phyloP scores from a whole-genome alignment of 1,140 invertebrate species.

The Forficula auricularia region DNA sequence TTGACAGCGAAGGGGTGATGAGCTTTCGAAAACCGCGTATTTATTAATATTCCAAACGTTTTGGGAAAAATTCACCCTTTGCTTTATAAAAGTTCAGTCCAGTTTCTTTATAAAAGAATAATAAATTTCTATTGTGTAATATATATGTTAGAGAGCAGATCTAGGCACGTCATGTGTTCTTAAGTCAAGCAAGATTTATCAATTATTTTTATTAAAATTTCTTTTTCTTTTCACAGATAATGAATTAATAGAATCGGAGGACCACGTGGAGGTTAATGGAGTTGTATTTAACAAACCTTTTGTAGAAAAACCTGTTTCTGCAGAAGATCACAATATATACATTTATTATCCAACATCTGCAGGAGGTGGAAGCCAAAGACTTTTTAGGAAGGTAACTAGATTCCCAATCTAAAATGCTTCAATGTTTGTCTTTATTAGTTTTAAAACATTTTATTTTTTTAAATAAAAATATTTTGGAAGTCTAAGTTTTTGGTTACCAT shows the following conservation, averaged over 20 bases:
- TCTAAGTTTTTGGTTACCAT: background rate
- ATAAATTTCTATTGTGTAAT: too few relatives aligned
- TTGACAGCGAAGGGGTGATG: too few relatives aligned
- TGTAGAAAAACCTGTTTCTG: conserved; percentile 95
- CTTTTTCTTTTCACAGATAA: conserved; percentile 44
- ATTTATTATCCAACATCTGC: conserved; percentile 99
- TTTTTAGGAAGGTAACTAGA: conserved; percentile 84
- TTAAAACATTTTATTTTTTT: conserved; percentile 12
- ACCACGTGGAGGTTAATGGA: conserved; percentile 97
- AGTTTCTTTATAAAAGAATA: too few relatives aligned
- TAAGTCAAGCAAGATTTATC: too few relatives aligned
- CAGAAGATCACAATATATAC: conserved; percentile 99
- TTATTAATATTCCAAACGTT: too few relatives aligned
- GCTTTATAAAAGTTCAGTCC: too few relatives aligned
- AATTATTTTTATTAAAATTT: too few relatives aligned
- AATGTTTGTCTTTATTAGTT: conserved; percentile 10
- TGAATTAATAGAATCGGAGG: conserved; percentile 88
- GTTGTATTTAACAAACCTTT: conserved; percentile 97
- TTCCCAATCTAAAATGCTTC: background rate
- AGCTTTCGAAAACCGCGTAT: too few relatives aligned
- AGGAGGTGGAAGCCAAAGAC: conserved; percentile 87
- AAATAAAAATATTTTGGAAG: conserved; percentile 1
- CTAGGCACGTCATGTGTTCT: too few relatives aligned
- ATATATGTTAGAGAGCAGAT: too few relatives aligned
- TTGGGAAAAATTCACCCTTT: too few relatives aligned